phyloP scores from a whole-genome alignment of 1,140 invertebrate genomes.

The Aporrectodea caliginosa region DNA sequence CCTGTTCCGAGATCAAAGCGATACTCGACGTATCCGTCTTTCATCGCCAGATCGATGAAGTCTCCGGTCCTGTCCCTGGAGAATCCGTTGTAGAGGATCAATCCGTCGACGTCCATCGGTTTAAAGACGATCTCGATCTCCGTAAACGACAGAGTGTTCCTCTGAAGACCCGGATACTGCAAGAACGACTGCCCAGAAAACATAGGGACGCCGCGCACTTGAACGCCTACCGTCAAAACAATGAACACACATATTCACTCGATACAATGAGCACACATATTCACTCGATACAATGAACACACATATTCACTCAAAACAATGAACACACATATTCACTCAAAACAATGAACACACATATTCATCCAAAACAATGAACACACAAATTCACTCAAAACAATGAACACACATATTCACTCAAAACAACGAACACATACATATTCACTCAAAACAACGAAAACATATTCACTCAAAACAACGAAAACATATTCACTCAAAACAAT shows the following conservation, averaged over 20 bases:
- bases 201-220: slow-evolving; percentile 63
- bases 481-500: no score
- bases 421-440: no score
- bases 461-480: no score
- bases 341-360: no score
- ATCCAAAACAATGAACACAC: no score
- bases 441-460: no score
- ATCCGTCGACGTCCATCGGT: slow-evolving; percentile 71
- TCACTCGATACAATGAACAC: no score
- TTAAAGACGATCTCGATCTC: slow-evolving; percentile 83
- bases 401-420: no score
- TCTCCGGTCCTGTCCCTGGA: slow-evolving; percentile 81
- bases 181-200: slow-evolving; percentile 76
- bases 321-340: no score
- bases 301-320: no score
- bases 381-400: no score
- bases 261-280: no score
- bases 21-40: slow-evolving; percentile 79
- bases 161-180: slow-evolving; percentile 61
- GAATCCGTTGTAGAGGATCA: slow-evolving; percentile 88
- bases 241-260: slow-evolving; percentile 36
- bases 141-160: slow-evolving; percentile 79
- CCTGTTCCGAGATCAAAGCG: slow-evolving; percentile 90
- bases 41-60: slow-evolving; percentile 82
- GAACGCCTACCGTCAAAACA: not conserved